A percentile compares a stretch with the other conserved stretches of the same genome.
These are phyloP conservation scores for Lepidothrix coronata DNA, from an alignment of 2,113 vertebrate species.

Conservation along the genomic window DNA sequence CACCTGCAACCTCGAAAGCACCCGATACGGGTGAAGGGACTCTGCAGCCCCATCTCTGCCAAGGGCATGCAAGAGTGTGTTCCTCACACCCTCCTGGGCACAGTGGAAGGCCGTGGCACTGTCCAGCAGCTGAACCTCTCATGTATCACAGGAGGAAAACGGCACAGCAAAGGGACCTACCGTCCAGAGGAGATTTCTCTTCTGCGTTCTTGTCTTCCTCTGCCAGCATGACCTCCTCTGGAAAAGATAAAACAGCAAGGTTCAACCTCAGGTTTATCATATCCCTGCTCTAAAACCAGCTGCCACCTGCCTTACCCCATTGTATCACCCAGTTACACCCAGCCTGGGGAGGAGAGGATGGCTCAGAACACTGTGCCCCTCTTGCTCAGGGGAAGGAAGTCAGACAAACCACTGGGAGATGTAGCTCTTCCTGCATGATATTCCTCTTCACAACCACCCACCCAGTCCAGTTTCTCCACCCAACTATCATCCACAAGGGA, in stretches of 20 bases:
- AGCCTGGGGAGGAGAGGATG: accelerated
- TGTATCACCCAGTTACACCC: neutral
- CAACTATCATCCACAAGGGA: neutral
- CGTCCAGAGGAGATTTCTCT: conserved; percentile 92
- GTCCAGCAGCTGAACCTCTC: neutral
- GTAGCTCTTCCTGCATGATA: neutral
- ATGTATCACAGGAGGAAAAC: neutral
- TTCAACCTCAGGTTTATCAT: neutral
- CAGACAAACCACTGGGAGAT: neutral
- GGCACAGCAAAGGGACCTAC: conserved; percentile 64
- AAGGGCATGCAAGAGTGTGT: neutral
- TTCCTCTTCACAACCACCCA: neutral
- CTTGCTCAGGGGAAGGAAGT: neutral
- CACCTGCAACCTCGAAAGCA: neutral
- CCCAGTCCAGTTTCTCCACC: neutral
- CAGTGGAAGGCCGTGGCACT: neutral
- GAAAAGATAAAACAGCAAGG: conserved; percentile 1
- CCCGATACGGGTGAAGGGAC: neutral
- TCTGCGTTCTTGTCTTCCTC: conserved; percentile 94
- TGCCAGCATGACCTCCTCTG: conserved; percentile 98
- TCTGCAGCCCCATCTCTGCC: neutral
- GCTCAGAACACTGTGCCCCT: neutral
- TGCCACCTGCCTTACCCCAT: neutral
- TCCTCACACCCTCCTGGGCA: neutral
- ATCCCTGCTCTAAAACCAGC: accelerated